A percentile compares a stretch with the other conserved stretches of the same genome.
Conservation (phyloP, 2,113 vertebrate genomes). For the Corapipo altera region DNA sequence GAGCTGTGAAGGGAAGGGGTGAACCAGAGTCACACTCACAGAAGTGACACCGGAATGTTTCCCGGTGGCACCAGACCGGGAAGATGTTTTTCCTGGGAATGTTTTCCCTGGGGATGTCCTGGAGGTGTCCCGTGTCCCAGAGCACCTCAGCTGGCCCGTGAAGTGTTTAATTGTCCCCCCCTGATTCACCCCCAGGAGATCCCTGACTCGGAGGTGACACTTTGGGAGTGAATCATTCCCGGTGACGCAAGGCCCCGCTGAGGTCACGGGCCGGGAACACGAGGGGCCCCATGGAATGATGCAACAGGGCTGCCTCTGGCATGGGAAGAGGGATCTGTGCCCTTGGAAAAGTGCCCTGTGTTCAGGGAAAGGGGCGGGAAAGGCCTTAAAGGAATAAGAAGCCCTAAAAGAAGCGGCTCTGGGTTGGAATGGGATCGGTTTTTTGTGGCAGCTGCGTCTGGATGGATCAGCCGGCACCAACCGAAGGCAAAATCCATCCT, state of each 20-base stretch:
- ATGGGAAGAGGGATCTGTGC: background rate
- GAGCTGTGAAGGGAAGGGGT: background rate
- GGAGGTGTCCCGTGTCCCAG: background rate
- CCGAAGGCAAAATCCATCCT: background rate
- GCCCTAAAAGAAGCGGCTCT: rapidly evolving
- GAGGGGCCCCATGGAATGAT: background rate
- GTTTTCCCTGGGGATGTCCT: no score
- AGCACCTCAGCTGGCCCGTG: no score
- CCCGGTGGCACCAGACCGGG: background rate
- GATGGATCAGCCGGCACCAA: rapidly evolving
- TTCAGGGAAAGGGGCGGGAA: background rate
- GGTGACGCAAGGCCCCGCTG: background rate
- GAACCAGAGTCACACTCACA: background rate
- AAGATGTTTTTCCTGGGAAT: no score
- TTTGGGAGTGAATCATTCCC: rapidly evolving
- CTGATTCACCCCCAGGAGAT: background rate
- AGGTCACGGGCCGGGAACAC: background rate
- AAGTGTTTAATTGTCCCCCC: background rate
- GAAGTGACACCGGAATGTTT: background rate
- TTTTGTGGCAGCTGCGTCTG: rapidly evolving
- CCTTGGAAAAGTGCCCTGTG: background rate
- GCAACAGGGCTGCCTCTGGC: background rate
- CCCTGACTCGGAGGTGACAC: background rate
- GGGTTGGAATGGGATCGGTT: background rate
- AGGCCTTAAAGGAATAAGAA: background rate